Conservation (phyloP, 2,888 invertebrate species). For the Drosophila lacicola region DNA sequence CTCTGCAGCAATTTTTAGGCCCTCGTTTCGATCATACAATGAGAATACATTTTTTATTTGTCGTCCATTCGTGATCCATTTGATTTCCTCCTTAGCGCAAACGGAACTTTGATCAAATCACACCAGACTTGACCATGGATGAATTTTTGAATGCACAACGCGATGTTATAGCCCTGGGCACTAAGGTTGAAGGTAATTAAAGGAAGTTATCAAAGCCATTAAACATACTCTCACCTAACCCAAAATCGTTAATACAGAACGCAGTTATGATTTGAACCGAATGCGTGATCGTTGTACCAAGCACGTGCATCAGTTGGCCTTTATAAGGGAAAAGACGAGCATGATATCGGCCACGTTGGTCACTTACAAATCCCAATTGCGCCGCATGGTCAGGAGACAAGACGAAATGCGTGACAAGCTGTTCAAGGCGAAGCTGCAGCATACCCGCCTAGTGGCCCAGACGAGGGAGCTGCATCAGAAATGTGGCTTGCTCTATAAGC, state of each 20-base stretch:
- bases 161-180: constrained; percentile 27
- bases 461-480: constrained; percentile 5
- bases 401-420: constrained; percentile 17
- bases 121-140: constrained; percentile 41
- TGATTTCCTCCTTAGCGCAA: constrained; percentile 33
- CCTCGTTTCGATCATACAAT: too few relatives aligned
- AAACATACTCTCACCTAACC: background rate
- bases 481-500: constrained; percentile 42
- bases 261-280: constrained; percentile 21
- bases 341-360: constrained; percentile 14
- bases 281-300: constrained; percentile 45
- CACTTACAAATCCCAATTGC: background rate
- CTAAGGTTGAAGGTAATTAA: constrained; percentile 42
- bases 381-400: background rate
- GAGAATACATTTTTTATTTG: too few relatives aligned
- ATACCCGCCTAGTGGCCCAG: constrained; percentile 2
- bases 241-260: constrained; percentile 21
- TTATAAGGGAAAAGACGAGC: constrained; percentile 47
- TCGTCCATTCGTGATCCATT: too few relatives aligned
- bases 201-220: background rate
- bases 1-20: too few relatives aligned
- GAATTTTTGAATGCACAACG: constrained; percentile 35
- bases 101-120: constrained; percentile 41
- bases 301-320: constrained; percentile 47
- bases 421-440: constrained; percentile 26